phyloP scores from a whole-genome alignment of 2,888 invertebrate genomes.

The Drepana falcataria region DNA sequence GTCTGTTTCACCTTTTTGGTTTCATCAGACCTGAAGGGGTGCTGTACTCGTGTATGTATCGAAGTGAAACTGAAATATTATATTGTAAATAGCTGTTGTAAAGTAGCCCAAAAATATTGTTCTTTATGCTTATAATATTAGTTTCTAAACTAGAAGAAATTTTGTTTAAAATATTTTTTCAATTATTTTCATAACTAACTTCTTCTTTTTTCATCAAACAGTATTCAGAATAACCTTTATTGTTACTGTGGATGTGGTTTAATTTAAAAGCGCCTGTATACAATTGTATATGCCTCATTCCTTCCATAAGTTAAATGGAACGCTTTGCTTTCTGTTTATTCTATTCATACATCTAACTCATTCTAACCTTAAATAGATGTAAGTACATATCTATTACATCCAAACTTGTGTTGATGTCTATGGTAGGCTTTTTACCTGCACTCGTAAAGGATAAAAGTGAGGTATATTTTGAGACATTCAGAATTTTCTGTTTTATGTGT shows the following conservation, averaged over 20 bases:
- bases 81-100: too few species aligned
- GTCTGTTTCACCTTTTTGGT: too few species aligned
- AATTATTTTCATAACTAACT: not conserved
- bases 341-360: constrained; percentile 2
- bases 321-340: constrained; percentile 34
- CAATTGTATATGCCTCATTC: constrained; percentile 10
- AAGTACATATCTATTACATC: not conserved
- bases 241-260: constrained; percentile 21
- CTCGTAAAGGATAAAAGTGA: too few species aligned
- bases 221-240: constrained; percentile 1
- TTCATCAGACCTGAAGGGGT: too few species aligned
- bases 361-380: too few species aligned
- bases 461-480: too few species aligned
- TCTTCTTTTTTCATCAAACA: not conserved
- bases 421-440: not conserved
- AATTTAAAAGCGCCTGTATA: constrained; percentile 21
- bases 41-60: too few species aligned
- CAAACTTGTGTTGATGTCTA: not conserved
- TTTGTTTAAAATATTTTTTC: not conserved
- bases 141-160: too few species aligned
- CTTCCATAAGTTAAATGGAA: constrained; percentile 11
- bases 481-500: too few species aligned
- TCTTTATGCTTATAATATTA: too few species aligned
- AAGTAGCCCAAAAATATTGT: too few species aligned
- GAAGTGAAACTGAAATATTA: too few species aligned